phyloP scores from a whole-genome alignment of 2,888 invertebrate genomes.

The Neocrepidodera transversa region DNA sequence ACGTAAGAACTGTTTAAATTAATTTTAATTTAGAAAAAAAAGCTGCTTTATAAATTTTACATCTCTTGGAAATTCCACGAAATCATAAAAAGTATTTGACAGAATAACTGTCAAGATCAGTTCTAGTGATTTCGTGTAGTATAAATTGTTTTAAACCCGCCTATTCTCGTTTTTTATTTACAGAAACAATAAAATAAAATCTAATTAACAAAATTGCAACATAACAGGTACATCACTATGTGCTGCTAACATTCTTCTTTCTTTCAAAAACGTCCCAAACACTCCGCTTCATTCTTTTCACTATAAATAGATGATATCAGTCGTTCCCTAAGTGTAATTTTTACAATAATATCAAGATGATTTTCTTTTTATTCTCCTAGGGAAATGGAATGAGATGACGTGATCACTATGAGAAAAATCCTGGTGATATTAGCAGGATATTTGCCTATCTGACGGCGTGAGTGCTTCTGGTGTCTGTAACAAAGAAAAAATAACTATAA shows the following conservation, averaged over 20 bases:
- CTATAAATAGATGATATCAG: slow-evolving; percentile 45
- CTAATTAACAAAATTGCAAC: slow-evolving; percentile 59
- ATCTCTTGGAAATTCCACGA: background rate
- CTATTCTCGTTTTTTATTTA: slow-evolving; percentile 47
- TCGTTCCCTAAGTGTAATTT: slow-evolving; percentile 42
- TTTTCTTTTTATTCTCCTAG: slow-evolving; percentile 22
- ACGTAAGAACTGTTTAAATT: no score
- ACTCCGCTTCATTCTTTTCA: slow-evolving; percentile 33
- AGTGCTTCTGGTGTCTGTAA: slow-evolving; percentile 72
- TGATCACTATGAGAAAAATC: slow-evolving; percentile 42
- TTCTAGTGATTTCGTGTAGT: no score
- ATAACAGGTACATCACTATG: slow-evolving; percentile 60
- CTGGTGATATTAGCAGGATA: slow-evolving; percentile 41
- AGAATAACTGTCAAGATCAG: no score
- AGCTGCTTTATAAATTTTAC: background rate
- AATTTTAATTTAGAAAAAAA: no score
- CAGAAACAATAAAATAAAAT: slow-evolving; percentile 59
- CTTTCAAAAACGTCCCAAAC: slow-evolving; percentile 39
- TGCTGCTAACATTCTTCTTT: slow-evolving; percentile 43
- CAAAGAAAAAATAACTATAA: slow-evolving; percentile 52
- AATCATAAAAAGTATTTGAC: no score
- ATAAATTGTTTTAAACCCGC: slow-evolving; percentile 45
- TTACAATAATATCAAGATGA: slow-evolving; percentile 15
- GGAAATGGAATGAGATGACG: slow-evolving; percentile 53
- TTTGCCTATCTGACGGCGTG: slow-evolving; percentile 66